Conservation (phyloP, 1,140 invertebrate species). For the Anadara kagoshimensis region DNA sequence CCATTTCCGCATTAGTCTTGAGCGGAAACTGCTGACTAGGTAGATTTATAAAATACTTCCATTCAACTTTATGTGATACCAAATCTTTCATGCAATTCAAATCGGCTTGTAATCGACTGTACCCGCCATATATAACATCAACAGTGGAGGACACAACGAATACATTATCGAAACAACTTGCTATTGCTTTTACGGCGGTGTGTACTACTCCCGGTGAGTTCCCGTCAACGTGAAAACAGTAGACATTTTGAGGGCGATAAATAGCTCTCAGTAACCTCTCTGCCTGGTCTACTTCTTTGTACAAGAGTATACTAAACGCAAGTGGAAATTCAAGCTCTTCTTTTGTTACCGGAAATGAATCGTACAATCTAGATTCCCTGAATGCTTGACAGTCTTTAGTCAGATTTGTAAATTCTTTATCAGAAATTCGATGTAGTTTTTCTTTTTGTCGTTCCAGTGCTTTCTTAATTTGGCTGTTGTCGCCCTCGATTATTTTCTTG, state of each 20-base stretch:
- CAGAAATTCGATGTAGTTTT: no score
- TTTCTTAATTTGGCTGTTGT: no score
- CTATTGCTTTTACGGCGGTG: slow-evolving; percentile 46
- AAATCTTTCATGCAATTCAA: slow-evolving; percentile 61
- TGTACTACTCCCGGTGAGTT: slow-evolving; percentile 43
- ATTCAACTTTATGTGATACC: slow-evolving; percentile 26
- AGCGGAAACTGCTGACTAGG: slow-evolving; percentile 64
- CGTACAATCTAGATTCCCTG: no score
- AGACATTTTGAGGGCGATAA: slow-evolving; percentile 64
- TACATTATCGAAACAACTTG: slow-evolving; percentile 65
- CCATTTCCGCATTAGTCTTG: slow-evolving; percentile 66
- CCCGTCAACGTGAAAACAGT: slow-evolving; percentile 68
- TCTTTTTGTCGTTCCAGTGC: no score
- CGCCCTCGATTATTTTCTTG: no score
- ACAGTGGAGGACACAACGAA: slow-evolving; percentile 54
- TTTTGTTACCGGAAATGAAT: background rate
- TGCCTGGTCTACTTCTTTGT: slow-evolving; percentile 62
- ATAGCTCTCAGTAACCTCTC: slow-evolving; percentile 62
- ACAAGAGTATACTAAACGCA: slow-evolving; percentile 65
- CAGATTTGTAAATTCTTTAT: no score
- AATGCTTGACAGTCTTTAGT: no score
- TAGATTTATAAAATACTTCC: slow-evolving; percentile 66
- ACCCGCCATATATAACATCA: slow-evolving; percentile 55
- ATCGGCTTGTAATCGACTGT: slow-evolving; percentile 59
- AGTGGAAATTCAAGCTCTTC: slow-evolving; percentile 59